These are phyloP conservation scores for Anhinga rufa DNA, from an alignment of 2,113 vertebrate genomes.

Conservation along the genomic window DNA sequence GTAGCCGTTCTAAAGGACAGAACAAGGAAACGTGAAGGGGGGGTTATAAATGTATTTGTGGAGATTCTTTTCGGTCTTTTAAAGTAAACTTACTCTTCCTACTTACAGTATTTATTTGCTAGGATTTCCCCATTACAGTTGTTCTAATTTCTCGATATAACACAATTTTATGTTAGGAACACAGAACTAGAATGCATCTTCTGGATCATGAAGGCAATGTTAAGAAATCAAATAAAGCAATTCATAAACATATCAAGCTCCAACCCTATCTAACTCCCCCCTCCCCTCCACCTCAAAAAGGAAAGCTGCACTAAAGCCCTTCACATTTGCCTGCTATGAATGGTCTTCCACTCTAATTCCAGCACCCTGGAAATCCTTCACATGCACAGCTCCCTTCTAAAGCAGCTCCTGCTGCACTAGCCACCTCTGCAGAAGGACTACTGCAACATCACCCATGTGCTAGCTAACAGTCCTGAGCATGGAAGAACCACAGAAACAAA, in stretches of 20 bases:
- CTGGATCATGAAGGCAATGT: background rate
- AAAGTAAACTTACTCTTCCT: background rate
- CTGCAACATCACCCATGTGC: background rate
- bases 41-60: background rate
- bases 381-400: background rate
- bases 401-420: background rate
- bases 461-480: fast-evolving
- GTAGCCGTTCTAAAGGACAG: background rate
- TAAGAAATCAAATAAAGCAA: background rate
- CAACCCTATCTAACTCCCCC: background rate
- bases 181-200: background rate
- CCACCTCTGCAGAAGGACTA: background rate
- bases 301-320: background rate
- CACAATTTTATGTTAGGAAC: background rate
- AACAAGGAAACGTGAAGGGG: background rate
- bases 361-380: background rate
- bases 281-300: background rate
- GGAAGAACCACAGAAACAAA: background rate
- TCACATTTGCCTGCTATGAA: background rate
- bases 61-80: background rate
- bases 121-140: background rate
- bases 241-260: background rate
- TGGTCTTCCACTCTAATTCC: background rate
- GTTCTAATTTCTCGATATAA: background rate
- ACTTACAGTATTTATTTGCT: background rate